Evolutionary conservation across 2,113 vertebrate genomes (phyloP).

Genomic region (Telmatochromis sp.): DNA sequence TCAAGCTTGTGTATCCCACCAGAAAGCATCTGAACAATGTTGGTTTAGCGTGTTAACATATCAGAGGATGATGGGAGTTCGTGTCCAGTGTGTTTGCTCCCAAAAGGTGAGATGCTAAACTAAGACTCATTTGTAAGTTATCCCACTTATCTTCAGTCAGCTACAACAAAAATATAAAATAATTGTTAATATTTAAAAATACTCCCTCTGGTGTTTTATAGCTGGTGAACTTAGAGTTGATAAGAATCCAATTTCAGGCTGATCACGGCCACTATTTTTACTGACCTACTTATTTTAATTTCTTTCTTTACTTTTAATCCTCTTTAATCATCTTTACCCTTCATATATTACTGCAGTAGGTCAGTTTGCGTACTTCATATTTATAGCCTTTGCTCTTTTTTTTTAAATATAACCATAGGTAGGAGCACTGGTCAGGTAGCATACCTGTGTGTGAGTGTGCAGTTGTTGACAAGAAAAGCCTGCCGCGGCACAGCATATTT

Average conservation of each 20-base stretch:
- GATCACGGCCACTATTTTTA: neutral
- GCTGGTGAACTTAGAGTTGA: neutral
- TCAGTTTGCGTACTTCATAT: neutral
- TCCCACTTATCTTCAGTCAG: neutral
- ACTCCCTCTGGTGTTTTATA: neutral
- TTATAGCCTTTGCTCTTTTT: neutral
- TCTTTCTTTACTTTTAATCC: neutral
- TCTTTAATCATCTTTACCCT: neutral
- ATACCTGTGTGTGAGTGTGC: neutral
- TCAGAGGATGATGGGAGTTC: neutral
- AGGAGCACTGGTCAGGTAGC: conserved; percentile 7
- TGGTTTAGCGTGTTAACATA: neutral
- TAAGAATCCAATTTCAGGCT: neutral
- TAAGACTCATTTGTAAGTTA: neutral
- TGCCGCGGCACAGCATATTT: neutral
- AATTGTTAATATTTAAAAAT: neutral
- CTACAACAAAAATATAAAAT: neutral
- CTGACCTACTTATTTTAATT: neutral
- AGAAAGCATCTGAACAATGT: neutral
- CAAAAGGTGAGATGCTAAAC: neutral
- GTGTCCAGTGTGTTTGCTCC: neutral
- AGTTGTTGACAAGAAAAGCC: neutral
- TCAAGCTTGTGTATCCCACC: neutral
- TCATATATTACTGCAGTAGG: neutral
- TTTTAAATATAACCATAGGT: neutral